phyloP scores from a whole-genome alignment of 2,797 vertebrate species.

The Crenichthys baileyi region DNA sequence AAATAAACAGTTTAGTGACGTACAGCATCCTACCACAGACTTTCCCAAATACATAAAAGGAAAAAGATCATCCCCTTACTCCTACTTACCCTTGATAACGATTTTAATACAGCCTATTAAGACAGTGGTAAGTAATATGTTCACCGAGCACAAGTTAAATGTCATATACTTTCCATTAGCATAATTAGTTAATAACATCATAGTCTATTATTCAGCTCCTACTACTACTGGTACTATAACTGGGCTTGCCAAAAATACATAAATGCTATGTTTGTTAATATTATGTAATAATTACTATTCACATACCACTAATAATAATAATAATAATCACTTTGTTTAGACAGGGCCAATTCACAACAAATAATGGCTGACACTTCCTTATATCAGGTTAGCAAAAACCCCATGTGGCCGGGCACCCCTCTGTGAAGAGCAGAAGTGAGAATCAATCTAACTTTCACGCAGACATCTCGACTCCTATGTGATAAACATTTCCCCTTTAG shows the following conservation, averaged over 20 bases:
- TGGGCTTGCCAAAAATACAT: background rate
- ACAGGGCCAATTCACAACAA: no score
- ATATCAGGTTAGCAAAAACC: no score
- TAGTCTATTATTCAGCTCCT: background rate
- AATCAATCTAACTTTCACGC: no score
- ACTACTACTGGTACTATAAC: background rate
- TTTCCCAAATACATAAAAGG: slow-evolving; percentile 35
- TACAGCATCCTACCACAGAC: slow-evolving; percentile 49
- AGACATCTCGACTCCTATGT: no score
- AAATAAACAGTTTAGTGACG: slow-evolving; percentile 53
- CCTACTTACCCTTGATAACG: slow-evolving; percentile 5
- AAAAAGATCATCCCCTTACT: slow-evolving; percentile 29
- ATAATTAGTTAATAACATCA: background rate
- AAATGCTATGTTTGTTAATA: background rate
- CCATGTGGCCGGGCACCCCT: no score
- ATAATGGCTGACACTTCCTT: no score
- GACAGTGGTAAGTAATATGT: background rate
- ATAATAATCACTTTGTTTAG: no score
- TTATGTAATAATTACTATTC: background rate
- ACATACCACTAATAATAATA: background rate
- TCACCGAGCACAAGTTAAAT: background rate
- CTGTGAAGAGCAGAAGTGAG: no score
- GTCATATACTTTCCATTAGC: slow-evolving; percentile 8
- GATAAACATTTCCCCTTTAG: no score
- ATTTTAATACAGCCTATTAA: background rate